Conservation (phyloP, 1,140 invertebrate genomes). For the Bombus vancouverensis region DNA sequence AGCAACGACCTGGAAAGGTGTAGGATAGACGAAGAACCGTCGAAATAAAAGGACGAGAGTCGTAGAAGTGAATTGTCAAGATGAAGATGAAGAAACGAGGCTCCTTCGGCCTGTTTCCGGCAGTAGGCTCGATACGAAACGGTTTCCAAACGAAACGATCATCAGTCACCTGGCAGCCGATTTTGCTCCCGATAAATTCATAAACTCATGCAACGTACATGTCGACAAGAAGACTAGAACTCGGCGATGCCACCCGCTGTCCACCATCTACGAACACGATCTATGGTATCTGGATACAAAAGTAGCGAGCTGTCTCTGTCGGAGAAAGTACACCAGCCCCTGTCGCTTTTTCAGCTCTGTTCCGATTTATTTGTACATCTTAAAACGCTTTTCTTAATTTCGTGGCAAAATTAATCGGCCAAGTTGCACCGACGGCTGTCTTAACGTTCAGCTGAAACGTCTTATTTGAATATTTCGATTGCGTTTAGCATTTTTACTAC, state of each 20-base stretch:
- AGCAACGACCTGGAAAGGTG: background rate
- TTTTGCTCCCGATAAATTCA: slow-evolving; percentile 57
- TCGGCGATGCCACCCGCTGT: slow-evolving; percentile 49
- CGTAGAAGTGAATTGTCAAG: background rate
- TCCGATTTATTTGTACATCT: too few relatives aligned
- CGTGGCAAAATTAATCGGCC: background rate
- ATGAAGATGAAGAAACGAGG: background rate
- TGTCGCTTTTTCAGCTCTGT: background rate
- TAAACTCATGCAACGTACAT: slow-evolving; percentile 44
- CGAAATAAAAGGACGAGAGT: background rate
- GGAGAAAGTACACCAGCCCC: slow-evolving; percentile 18
- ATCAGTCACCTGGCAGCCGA: slow-evolving; percentile 55
- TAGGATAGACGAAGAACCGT: background rate
- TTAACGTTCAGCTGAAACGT: too few relatives aligned
- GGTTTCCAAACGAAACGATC: slow-evolving; percentile 29
- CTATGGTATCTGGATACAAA: slow-evolving; percentile 27
- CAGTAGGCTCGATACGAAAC: slow-evolving; percentile 34
- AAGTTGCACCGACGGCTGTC: too few relatives aligned
- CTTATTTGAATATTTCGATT: too few relatives aligned
- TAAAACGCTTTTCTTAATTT: background rate
- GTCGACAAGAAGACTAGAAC: slow-evolving; percentile 46
- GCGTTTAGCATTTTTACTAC: too few relatives aligned
- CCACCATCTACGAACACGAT: slow-evolving; percentile 56
- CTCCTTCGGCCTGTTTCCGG: slow-evolving; percentile 9
- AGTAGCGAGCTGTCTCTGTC: slow-evolving; percentile 17